These are phyloP conservation scores for Sebastes schlegelii DNA, from an alignment of 2,113 vertebrate species.

Conservation along the genomic window DNA sequence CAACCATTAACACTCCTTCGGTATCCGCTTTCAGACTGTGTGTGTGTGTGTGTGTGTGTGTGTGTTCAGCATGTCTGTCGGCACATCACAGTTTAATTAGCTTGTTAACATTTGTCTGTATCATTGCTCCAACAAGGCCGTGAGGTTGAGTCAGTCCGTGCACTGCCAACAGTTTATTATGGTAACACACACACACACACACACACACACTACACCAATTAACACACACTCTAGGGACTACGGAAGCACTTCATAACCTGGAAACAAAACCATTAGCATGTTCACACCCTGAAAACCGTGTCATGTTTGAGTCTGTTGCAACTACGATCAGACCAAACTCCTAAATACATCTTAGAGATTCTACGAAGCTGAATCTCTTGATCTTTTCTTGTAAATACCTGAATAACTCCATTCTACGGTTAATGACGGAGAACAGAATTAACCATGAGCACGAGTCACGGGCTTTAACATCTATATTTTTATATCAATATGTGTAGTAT, in stretches of 20 bases:
- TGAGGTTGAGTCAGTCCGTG: constrained; percentile 41
- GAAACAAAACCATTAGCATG: constrained; percentile 27
- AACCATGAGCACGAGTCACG: neutral
- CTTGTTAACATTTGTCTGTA: constrained; percentile 80
- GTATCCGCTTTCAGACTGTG: constrained; percentile 64
- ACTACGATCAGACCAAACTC: neutral
- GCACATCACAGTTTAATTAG: constrained; percentile 71
- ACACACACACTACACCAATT: constrained; percentile 42
- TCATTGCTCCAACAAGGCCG: constrained; percentile 62
- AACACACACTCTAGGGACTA: constrained; percentile 43
- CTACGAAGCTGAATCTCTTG: neutral
- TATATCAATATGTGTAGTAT: neutral
- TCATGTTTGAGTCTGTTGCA: neutral
- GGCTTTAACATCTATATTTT: neutral
- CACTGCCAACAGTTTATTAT: constrained; percentile 65
- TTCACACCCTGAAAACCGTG: constrained; percentile 5
- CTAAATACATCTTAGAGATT: neutral
- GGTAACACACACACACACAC: constrained; percentile 1
- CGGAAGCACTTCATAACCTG: constrained; percentile 22
- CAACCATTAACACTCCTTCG: constrained; percentile 40
- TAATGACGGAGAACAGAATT: neutral
- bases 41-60: constrained; percentile 26
- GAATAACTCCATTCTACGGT: neutral
- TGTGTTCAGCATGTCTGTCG: constrained; percentile 59
- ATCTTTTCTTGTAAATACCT: neutral